Evolutionary conservation across 1,140 invertebrate species (phyloP).

Genomic region (Neelides sp.): DNA sequence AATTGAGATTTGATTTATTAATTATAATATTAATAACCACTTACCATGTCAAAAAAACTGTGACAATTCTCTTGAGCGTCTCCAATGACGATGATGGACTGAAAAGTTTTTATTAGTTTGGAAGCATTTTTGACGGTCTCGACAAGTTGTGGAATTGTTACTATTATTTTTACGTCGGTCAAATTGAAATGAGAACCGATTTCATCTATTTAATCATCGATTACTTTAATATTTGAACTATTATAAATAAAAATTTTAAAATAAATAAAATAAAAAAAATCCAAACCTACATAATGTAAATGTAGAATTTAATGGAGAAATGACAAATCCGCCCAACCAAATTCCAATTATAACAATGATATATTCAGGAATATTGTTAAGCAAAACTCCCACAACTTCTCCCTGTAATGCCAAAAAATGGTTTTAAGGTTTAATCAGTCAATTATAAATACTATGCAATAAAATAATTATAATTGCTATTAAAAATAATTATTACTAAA

Average conservation of each 20-base stretch:
- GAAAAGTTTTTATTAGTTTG: slow-evolving; percentile 19
- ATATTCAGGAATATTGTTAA: slow-evolving; percentile 20
- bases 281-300: slow-evolving; percentile 12
- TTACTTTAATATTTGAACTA: neutral
- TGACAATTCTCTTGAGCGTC: slow-evolving; percentile 21
- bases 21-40: too few species aligned
- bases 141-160: slow-evolving; percentile 49
- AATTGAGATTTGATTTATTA: too few species aligned
- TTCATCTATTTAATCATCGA: slow-evolving; percentile 50
- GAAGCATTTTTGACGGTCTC: slow-evolving; percentile 42
- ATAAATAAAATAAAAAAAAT: too few species aligned
- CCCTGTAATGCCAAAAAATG: too few species aligned
- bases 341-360: slow-evolving; percentile 8
- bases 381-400: slow-evolving; percentile 16
- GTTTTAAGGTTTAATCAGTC: too few species aligned
- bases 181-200: slow-evolving; percentile 55
- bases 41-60: slow-evolving; percentile 20
- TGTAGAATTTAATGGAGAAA: slow-evolving; percentile 7
- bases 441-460: too few species aligned
- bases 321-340: slow-evolving; percentile 10
- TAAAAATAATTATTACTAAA: too few species aligned
- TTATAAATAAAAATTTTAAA: too few species aligned
- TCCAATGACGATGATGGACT: slow-evolving; percentile 21
- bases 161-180: slow-evolving; percentile 50
- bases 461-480: too few species aligned